phyloP scores from a whole-genome alignment of 2,797 vertebrate species.

The Rhinoraja longicauda region DNA sequence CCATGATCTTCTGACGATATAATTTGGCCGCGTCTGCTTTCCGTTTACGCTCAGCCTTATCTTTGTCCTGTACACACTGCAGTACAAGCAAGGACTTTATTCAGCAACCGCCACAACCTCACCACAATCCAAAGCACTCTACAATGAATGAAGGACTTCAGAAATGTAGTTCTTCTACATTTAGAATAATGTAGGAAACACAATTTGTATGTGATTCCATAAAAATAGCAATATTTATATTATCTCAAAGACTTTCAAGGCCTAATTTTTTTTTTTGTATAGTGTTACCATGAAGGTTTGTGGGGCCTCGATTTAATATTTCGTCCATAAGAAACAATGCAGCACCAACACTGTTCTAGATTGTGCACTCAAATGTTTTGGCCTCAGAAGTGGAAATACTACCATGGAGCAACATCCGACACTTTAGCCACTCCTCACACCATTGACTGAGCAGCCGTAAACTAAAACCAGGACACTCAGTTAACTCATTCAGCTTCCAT shows the following conservation, averaged over 20 bases:
- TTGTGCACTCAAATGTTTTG: not conserved
- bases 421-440: not conserved
- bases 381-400: not conserved
- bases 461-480: not conserved
- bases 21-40: slow-evolving; percentile 92
- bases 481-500: not conserved
- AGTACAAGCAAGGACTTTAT: slow-evolving; percentile 44
- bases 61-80: slow-evolving; percentile 82
- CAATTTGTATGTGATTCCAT: not conserved
- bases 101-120: not conserved
- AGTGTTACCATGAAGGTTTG: not conserved
- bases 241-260: too few species aligned
- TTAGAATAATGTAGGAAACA: not conserved
- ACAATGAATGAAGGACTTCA: not conserved
- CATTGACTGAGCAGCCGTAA: not conserved
- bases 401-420: not conserved
- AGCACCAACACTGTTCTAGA: too few species aligned
- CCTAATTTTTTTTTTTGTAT: not conserved
- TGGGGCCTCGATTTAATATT: not conserved
- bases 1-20: slow-evolving; percentile 97
- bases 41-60: slow-evolving; percentile 89
- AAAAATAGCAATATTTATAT: too few species aligned
- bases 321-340: not conserved
- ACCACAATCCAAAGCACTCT: not conserved
- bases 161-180: not conserved